Percentiles rank a stretch among this genome's conserved stretches.
Evolutionary conservation across 1,140 invertebrate genomes (phyloP).

Genomic region (Drosophila pachea): DNA sequence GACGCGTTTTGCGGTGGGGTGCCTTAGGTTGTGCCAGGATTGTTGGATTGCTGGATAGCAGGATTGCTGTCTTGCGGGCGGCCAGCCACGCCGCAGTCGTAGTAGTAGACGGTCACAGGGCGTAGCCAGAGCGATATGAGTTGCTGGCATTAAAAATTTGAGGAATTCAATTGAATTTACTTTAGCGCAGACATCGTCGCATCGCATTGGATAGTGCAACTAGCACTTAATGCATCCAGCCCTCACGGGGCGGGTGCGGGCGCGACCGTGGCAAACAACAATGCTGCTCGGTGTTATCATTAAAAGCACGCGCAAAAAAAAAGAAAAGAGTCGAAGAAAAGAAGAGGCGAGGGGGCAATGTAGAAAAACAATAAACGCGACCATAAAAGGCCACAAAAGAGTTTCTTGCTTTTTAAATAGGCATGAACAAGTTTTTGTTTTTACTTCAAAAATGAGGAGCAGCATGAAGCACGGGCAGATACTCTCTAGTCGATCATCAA

Average conservation of each 20-base stretch:
- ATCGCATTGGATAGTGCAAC: conserved; percentile 27
- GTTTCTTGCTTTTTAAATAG: conserved; percentile 61
- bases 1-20: conserved; percentile 48
- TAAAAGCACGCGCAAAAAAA: conserved; percentile 53
- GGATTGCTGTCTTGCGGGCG: conserved; percentile 11
- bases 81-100: too few species aligned
- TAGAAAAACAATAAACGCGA: conserved; percentile 61
- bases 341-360: conserved; percentile 48
- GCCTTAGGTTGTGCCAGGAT: conserved; percentile 39
- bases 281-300: conserved; percentile 67
- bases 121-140: conserved; percentile 67
- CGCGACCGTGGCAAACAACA: conserved; percentile 39
- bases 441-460: conserved; percentile 17
- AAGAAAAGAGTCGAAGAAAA: conserved; percentile 72
- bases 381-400: conserved; percentile 69
- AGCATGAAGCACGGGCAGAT: conserved; percentile 6
- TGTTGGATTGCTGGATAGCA: conserved; percentile 20
- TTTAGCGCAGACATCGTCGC: conserved; percentile 59
- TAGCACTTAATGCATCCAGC: conserved; percentile 62
- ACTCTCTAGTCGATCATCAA: neutral
- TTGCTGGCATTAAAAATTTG: conserved; percentile 71
- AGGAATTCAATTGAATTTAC: conserved; percentile 75
- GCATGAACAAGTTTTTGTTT: conserved; percentile 49
- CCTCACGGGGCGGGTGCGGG: neutral
- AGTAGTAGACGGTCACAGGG: too few species aligned